Percentiles rank a stretch among this genome's conserved stretches.
These are phyloP conservation scores for Tetranychus cinnabarinus DNA, from an alignment of 1,140 invertebrate species.

Conservation along the genomic window DNA sequence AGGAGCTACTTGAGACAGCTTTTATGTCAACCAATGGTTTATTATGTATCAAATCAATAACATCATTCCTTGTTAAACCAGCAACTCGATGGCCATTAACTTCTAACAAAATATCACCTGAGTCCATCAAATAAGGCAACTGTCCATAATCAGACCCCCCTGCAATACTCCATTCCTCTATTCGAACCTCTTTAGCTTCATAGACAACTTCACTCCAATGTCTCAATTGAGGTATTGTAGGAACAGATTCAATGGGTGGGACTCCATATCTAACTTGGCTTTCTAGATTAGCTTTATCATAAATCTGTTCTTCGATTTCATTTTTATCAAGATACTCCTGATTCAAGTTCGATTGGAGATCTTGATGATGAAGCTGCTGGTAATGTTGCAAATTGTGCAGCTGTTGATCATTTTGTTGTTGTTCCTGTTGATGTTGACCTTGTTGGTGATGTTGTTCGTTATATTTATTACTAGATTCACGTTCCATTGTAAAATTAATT, in stretches of 20 bases:
- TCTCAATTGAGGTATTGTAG: neutral
- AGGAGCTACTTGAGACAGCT: neutral
- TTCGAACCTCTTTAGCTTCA: neutral
- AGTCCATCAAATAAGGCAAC: slow-evolving; percentile 8
- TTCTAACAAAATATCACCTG: slow-evolving; percentile 32
- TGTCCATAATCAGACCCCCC: slow-evolving; percentile 11
- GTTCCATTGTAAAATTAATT: too few species aligned
- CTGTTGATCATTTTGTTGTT: neutral
- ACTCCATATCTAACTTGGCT: too few species aligned
- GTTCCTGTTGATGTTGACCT: neutral
- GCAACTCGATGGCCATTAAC: slow-evolving; percentile 37
- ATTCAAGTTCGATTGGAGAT: too few species aligned
- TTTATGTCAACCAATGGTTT: slow-evolving; percentile 1
- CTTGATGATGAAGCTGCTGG: too few species aligned
- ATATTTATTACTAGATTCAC: too few species aligned
- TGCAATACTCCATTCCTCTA: slow-evolving; percentile 4
- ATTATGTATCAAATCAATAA: slow-evolving; percentile 17
- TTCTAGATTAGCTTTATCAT: too few species aligned
- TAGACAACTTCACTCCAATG: slow-evolving; percentile 4
- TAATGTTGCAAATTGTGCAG: neutral
- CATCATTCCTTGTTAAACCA: slow-evolving; percentile 34
- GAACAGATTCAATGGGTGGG: neutral
- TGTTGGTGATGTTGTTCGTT: neutral
- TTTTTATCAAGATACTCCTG: too few species aligned
- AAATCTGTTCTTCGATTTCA: too few species aligned